Conservation (phyloP, 2,888 invertebrate genomes). For the Ormyrus thymus region DNA sequence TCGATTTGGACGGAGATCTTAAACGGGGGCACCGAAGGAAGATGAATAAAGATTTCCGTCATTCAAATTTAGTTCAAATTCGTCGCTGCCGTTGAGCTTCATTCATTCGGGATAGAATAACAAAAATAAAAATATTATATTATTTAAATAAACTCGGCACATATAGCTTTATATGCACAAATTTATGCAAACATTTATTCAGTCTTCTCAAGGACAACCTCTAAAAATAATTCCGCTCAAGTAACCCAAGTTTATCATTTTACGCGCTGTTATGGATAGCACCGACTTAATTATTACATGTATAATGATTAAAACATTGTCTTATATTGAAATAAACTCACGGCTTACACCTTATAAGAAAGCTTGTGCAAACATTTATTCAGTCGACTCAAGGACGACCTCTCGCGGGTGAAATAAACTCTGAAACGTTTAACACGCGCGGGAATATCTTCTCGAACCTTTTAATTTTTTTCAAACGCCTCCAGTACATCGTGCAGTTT, state of each 20-base stretch:
- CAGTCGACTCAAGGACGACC: constrained; percentile 42
- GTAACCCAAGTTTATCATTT: neutral
- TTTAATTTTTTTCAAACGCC: no score
- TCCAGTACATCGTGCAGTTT: no score
- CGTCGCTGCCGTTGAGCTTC: neutral
- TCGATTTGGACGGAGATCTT: no score
- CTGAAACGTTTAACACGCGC: constrained; percentile 1
- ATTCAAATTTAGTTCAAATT: no score
- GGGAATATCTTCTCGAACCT: constrained; percentile 10
- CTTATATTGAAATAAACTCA: constrained; percentile 25
- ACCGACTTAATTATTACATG: neutral
- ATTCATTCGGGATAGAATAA: neutral
- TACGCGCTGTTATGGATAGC: neutral
- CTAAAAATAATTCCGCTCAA: neutral
- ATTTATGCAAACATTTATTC: no score
- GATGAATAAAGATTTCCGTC: no score
- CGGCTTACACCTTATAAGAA: neutral
- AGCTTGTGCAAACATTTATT: constrained; percentile 43
- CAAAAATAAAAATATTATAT: no score
- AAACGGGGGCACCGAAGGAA: no score
- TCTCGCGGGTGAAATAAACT: constrained; percentile 25
- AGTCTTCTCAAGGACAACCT: no score
- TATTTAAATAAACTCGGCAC: no score
- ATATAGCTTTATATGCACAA: no score
- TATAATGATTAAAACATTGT: constrained; percentile 16